Conservation (phyloP, 2,888 invertebrate genomes). For the Oithona nana region DNA sequence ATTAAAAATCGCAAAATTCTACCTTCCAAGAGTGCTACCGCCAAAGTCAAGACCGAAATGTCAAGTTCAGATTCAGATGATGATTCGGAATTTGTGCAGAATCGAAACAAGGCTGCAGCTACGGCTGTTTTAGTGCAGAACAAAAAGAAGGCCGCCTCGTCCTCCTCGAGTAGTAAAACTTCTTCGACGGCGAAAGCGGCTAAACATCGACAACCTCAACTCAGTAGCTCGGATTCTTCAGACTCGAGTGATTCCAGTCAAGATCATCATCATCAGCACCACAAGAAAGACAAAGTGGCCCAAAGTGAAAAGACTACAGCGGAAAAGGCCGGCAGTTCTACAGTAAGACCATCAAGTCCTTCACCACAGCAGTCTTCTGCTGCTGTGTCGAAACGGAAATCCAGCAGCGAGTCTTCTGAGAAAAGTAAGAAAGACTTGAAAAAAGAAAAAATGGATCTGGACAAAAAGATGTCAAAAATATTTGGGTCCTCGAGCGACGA, state of each 20-base stretch:
- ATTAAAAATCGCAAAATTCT: constrained; percentile 11
- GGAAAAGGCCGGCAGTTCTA: not conserved
- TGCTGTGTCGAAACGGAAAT: not conserved
- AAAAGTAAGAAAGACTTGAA: not conserved
- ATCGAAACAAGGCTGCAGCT: constrained; percentile 13
- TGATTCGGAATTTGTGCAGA: constrained; percentile 14
- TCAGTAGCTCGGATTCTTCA: not conserved
- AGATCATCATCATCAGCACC: not conserved
- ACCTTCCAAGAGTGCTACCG: constrained; percentile 6
- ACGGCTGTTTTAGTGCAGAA: constrained; percentile 2
- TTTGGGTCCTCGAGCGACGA: constrained; percentile 5
- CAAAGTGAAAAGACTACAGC: not conserved
- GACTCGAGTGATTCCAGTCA: not conserved
- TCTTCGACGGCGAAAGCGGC: too few species aligned
- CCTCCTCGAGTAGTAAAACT: not conserved
- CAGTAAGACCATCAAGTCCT: too few species aligned
- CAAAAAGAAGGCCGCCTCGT: not conserved
- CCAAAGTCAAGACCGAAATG: constrained; percentile 2
- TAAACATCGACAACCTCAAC: not conserved
- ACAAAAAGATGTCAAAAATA: constrained; percentile 9
- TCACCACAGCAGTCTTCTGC: too few species aligned
- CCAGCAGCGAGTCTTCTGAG: not conserved
- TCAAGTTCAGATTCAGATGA: constrained; percentile 12
- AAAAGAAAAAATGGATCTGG: not conserved
- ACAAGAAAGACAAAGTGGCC: not conserved